Conservation (phyloP, 2,113 vertebrate genomes). For the Anoplopoma fimbria region DNA sequence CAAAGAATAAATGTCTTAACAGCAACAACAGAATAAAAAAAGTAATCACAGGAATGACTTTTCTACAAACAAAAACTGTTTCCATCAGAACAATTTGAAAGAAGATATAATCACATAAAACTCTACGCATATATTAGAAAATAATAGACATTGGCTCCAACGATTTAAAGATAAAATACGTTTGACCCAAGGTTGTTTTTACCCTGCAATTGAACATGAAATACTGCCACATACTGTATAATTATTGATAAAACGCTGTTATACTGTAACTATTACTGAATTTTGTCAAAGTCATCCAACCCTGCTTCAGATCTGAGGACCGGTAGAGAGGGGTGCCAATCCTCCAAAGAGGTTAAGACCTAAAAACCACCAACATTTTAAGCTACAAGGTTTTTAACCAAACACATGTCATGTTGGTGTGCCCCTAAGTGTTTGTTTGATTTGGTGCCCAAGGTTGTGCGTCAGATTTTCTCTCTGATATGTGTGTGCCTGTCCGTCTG, state of each 20-base stretch:
- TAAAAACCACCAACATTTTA: slow-evolving; percentile 28
- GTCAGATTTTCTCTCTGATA: slow-evolving; percentile 2
- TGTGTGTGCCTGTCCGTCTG: slow-evolving; percentile 6
- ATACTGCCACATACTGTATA: slow-evolving; percentile 1
- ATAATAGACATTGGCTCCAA: not conserved
- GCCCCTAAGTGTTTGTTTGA: slow-evolving; percentile 30
- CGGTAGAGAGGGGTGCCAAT: slow-evolving; percentile 30
- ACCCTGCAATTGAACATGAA: not conserved
- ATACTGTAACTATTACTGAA: slow-evolving; percentile 15
- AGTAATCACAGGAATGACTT: not conserved
- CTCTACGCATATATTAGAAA: not conserved
- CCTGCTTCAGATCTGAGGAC: slow-evolving; percentile 20
- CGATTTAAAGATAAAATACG: not conserved
- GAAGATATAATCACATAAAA: not conserved
- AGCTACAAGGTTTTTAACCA: slow-evolving; percentile 26
- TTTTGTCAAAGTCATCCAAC: slow-evolving; percentile 27
- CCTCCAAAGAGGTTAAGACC: slow-evolving; percentile 16
- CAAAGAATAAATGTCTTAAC: not conserved
- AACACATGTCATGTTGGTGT: slow-evolving; percentile 34
- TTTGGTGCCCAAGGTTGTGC: slow-evolving; percentile 44
- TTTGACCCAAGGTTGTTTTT: slow-evolving; percentile 2
- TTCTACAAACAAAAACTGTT: not conserved
- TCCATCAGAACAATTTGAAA: not conserved
- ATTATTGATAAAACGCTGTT: not conserved
- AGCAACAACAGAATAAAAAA: not conserved